Evolutionary conservation across 2,888 invertebrate species (phyloP), one percentile per base, ranked within the genome.

Genomic region (Drosophila cyrtoloma): DNA sequence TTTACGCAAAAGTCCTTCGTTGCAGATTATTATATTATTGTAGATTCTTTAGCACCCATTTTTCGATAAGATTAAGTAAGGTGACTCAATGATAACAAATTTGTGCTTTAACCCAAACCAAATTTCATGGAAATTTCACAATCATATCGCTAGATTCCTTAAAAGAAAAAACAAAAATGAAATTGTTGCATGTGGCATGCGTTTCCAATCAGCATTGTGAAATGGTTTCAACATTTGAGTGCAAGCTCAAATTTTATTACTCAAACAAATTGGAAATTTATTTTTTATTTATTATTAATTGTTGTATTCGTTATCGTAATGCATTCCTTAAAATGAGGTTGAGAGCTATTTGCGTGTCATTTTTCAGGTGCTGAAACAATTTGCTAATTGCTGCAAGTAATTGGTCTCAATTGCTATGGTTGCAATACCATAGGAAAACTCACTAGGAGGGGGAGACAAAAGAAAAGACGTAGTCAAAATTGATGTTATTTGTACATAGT

Each of bases 301-400:
- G 2, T 58, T 53, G 9, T 52, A 32, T 3, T 32, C 28, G n/a
- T 62, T 66, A 59, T 52, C 50, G 62, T 19, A 35, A 19, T 62
- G 66, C 64, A 73, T 69, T 67, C 58, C 67, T 37, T n/a, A 12
- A 30, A n/a, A 52, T 35, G 7, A 39, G 26, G 28, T 39, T 28
- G 14, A 14, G 52, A 65, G 30, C 12, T 55, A 69, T 75, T 78
- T 73, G 73, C 79, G 72, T 72, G 76, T 64, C 44, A 66, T 62
- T 74, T 62, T 64, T 66, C 57, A 66, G 60, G 61, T 77, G 64
- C 61, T 56, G 33, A 62, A 75, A 71, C 72, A 69, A 78, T 81
- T 81, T 81, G 78, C 78, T 81, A 81, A 81, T 81, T 81, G 81
- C 68, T 75, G 81, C 71, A 71, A 63, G 62, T 78, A 78, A 75